These are phyloP conservation scores for Sinonovacula constricta DNA, from an alignment of 1,140 invertebrate genomes.

Conservation along the genomic window DNA sequence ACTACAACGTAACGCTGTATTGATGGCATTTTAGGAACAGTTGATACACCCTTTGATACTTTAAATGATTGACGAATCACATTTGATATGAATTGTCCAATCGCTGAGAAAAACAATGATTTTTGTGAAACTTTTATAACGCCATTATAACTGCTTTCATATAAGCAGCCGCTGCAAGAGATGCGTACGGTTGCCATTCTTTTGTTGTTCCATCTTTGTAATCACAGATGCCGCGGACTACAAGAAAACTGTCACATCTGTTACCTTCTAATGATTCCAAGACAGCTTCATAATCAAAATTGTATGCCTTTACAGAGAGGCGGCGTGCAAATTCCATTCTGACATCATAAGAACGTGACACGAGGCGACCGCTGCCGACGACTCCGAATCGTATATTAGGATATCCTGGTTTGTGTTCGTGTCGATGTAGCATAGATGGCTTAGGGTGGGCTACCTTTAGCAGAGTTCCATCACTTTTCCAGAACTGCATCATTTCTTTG, in stretches of 20 bases:
- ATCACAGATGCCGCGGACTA: slow-evolving; percentile 92
- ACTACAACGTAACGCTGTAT: too few relatives aligned
- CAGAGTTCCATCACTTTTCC: slow-evolving; percentile 93
- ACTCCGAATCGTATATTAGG: slow-evolving; percentile 87
- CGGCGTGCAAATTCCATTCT: slow-evolving; percentile 81
- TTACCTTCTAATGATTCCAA: slow-evolving; percentile 89
- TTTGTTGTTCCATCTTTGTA: slow-evolving; percentile 96
- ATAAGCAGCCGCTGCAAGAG: slow-evolving; percentile 93
- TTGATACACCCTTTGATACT: too few relatives aligned
- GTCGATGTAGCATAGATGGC: slow-evolving; percentile 56
- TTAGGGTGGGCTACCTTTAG: slow-evolving; percentile 87
- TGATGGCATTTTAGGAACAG: too few relatives aligned
- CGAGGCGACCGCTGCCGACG: slow-evolving; percentile 87
- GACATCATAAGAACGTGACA: slow-evolving; percentile 83
- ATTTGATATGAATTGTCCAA: too few relatives aligned
- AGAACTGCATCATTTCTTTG: slow-evolving; percentile 95
- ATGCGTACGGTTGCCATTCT: slow-evolving; percentile 97
- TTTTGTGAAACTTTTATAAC: too few relatives aligned
- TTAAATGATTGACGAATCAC: too few relatives aligned
- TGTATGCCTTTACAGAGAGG: slow-evolving; percentile 90
- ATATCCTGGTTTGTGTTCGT: slow-evolving; percentile 50
- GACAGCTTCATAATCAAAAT: slow-evolving; percentile 94
- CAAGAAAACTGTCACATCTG: slow-evolving; percentile 89
- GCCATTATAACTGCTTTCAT: slow-evolving; percentile 90
- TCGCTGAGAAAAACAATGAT: too few relatives aligned